These are phyloP conservation scores for Crenuchus spilurus DNA, from an alignment of 2,797 vertebrate genomes.

Conservation along the genomic window DNA sequence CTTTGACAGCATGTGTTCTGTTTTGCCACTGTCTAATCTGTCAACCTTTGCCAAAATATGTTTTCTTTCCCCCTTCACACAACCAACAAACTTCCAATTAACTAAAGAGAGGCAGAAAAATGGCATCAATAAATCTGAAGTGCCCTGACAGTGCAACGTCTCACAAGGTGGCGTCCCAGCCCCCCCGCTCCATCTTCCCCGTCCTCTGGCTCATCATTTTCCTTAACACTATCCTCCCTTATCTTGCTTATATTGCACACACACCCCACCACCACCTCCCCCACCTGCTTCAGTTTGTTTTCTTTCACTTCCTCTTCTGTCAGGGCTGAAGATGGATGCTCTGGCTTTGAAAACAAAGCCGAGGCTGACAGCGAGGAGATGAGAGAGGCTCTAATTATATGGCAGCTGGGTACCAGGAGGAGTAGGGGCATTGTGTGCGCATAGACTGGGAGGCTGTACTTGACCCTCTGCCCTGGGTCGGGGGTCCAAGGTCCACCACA, in stretches of 20 bases:
- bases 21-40: conserved; percentile 66
- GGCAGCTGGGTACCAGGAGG: neutral
- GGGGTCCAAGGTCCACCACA: neutral
- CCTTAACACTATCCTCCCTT: conserved; percentile 13
- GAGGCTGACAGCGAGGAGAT: conserved; percentile 21
- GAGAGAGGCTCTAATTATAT: conserved; percentile 44
- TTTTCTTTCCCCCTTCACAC: conserved; percentile 67
- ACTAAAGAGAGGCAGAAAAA: conserved; percentile 62
- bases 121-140: conserved; percentile 69
- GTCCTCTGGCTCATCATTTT: conserved; percentile 27
- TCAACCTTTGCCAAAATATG: conserved; percentile 69
- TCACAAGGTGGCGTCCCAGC: neutral
- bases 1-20: conserved; percentile 61
- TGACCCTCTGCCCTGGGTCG: neutral
- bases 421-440: neutral
- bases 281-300: conserved; percentile 17
- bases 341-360: conserved; percentile 37
- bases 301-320: conserved; percentile 15
- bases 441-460: neutral
- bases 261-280: neutral
- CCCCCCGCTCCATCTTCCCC: conserved; percentile 1
- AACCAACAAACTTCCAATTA: conserved; percentile 71
- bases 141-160: conserved; percentile 46
- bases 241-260: conserved; percentile 7
- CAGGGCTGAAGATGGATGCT: conserved; percentile 45